Conservation (phyloP, 2,113 vertebrate genomes). For the Ascaphus truei region DNA sequence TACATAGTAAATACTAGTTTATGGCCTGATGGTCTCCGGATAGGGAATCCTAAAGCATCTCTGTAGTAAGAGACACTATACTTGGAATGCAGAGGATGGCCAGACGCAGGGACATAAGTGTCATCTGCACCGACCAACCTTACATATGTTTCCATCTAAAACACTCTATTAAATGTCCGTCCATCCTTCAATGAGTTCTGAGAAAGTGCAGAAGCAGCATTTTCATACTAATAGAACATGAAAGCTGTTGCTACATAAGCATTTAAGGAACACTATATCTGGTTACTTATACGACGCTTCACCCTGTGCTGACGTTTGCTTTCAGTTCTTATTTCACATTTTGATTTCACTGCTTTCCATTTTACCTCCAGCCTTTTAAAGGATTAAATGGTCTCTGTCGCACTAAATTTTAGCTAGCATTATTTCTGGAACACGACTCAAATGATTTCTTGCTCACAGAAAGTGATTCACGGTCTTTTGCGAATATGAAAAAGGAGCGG, state of each 20-base stretch:
- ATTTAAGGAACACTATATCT: conserved; percentile 4
- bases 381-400: conserved; percentile 10
- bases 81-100: no score
- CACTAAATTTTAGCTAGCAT: conserved; percentile 14
- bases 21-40: no score
- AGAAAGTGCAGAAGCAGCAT: conserved; percentile 22
- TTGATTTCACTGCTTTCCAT: conserved; percentile 11
- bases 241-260: background rate
- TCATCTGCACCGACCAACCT: no score
- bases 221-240: background rate
- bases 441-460: conserved; percentile 7
- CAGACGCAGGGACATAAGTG: no score
- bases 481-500: background rate
- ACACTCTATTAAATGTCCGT: no score
- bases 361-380: conserved; percentile 21
- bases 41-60: no score
- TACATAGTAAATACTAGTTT: no score
- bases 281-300: background rate
- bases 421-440: conserved; percentile 2
- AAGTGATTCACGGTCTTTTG: conserved; percentile 4
- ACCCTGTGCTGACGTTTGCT: conserved; percentile 6
- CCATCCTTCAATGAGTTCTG: no score
- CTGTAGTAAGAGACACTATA: no score
- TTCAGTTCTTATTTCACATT: conserved; percentile 20
- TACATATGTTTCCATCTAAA: no score